Evolutionary conservation across 2,888 invertebrate species (phyloP), one percentile per base, ranked within the genome.

Genomic region (Trichopria drosophilae): DNA sequence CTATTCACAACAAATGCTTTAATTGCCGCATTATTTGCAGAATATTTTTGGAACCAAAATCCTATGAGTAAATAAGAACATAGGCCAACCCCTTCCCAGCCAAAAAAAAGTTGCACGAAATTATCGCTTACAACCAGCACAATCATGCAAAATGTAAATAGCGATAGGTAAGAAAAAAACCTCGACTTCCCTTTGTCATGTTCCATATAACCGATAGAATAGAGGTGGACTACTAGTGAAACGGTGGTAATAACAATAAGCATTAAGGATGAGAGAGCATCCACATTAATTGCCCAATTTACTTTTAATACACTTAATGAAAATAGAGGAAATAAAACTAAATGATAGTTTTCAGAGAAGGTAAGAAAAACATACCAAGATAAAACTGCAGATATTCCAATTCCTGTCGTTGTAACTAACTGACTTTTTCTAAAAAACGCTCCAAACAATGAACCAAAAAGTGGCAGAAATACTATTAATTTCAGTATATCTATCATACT

Each of bases 81-180:
- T 20, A 46, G 39, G 46, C 46, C 46, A 39, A 46, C 46, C 15
- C 46, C 46, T 39, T 46, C 46, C 46, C 46, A 46, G 31, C 46
- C 46, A 20, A 46, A 46, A 31, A 39, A 46, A 22, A 46, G 31
- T 24, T 39, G 39, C 39, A 46, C 22, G 23, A 46, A 39, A 31
- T 46, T 46, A 37, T 46, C 46, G 31, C 31, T 22, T 29, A 39
- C 29, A 31, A 46, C 39, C 31, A 46, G 46, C 39, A 46, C 22
- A 19, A 46, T 20, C 46, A 46, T 46, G 32, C 29, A 39, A 31
- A 39, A 37, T 12, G 39, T 46, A 31, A 46, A 46, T 15, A 46
- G 39, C 28, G 36, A 36, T 36, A 36, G 28, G 36, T 45, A 45
- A 26, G 45, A 36, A 26, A 45, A 36, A 28, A 45, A 45, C 36